phyloP scores from a whole-genome alignment of 2,113 vertebrate genomes.

The Alexandromys fortis region DNA sequence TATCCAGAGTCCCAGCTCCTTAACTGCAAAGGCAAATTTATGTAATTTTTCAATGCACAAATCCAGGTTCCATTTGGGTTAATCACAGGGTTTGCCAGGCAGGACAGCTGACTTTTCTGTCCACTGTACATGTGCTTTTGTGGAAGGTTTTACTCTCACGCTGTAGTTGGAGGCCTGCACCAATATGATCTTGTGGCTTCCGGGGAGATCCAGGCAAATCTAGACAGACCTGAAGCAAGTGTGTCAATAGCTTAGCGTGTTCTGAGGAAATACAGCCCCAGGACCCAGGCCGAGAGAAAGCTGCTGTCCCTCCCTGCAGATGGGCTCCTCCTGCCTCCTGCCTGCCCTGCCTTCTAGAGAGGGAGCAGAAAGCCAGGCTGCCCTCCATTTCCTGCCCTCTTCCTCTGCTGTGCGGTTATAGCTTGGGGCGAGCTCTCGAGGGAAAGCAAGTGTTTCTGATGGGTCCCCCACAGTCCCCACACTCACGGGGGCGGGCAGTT shows the following conservation, averaged over 20 bases:
- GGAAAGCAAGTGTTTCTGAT: not conserved
- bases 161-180: not conserved
- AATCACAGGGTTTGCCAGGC: not conserved
- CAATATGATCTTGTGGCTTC: not conserved
- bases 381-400: not conserved
- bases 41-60: not conserved
- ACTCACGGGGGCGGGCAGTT: not conserved
- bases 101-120: not conserved
- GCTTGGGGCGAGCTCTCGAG: not conserved
- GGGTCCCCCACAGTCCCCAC: not conserved
- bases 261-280: not conserved
- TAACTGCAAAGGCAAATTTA: not conserved
- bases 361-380: not conserved
- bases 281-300: not conserved
- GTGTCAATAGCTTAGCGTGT: not conserved
- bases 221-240: not conserved
- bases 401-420: not conserved
- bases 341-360: not conserved
- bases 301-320: not conserved
- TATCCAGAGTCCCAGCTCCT: not conserved
- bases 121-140: not conserved
- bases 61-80: not conserved
- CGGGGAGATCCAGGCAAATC: not conserved
- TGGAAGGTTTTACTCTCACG: not conserved
- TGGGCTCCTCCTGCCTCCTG: not conserved